These are phyloP conservation scores for Choristoneura rosaceana DNA, from an alignment of 2,888 invertebrate genomes.

Conservation along the genomic window DNA sequence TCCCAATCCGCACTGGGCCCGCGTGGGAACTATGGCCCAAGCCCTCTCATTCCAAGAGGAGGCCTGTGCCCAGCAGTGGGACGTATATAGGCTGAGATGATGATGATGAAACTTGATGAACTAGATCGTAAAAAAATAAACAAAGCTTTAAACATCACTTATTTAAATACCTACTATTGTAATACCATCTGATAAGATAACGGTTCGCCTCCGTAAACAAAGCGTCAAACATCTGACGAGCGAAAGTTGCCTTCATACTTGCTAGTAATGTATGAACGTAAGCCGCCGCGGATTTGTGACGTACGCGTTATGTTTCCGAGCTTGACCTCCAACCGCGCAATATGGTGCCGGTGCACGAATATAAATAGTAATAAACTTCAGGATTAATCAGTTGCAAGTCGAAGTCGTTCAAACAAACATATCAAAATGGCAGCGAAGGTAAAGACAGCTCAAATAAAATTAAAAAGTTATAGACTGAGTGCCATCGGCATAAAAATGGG, in stretches of 20 bases:
- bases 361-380: constrained; percentile 43
- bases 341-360: constrained; percentile 25
- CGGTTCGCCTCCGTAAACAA: constrained; percentile 3
- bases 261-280: neutral
- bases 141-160: too few species aligned
- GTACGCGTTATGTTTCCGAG: constrained; percentile 36
- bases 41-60: too few species aligned
- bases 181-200: constrained; percentile 1
- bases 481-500: neutral
- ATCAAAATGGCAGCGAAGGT: constrained; percentile 44
- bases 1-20: too few species aligned
- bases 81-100: too few species aligned
- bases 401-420: constrained; percentile 42
- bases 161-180: neutral
- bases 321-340: constrained; percentile 42
- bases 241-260: constrained; percentile 23
- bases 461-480: constrained; percentile 5
- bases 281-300: constrained; percentile 11
- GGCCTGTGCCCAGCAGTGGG: too few species aligned
- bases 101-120: too few species aligned
- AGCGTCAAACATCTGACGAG: constrained; percentile 16
- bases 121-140: too few species aligned
- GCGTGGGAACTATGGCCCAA: too few species aligned
- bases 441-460: constrained; percentile 17
- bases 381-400: constrained; percentile 41